These are phyloP conservation scores for Pogoniulus pusillus DNA, from an alignment of 2,797 vertebrate genomes.

Conservation along the genomic window DNA sequence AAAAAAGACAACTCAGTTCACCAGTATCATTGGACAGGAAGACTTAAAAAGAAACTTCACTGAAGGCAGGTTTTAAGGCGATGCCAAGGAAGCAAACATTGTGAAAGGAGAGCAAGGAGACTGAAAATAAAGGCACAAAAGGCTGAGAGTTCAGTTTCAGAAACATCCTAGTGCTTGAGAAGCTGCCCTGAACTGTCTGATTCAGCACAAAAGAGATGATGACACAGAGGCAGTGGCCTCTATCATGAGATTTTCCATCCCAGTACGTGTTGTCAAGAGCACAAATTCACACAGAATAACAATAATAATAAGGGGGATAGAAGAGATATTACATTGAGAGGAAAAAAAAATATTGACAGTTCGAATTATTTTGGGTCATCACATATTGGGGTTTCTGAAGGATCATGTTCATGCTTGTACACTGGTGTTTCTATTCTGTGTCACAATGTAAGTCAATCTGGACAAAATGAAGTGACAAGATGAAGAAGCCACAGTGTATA, in stretches of 20 bases:
- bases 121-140: background rate
- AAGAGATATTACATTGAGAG: background rate
- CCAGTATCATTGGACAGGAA: background rate
- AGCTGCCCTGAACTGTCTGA: background rate
- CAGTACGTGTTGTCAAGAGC: background rate
- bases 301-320: background rate
- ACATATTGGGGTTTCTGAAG: rapidly evolving
- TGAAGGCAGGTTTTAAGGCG: background rate
- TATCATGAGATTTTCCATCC: background rate
- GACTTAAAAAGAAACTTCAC: background rate
- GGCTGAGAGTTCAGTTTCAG: conserved; percentile 6
- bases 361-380: background rate
- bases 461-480: background rate
- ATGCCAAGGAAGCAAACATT: background rate
- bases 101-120: background rate
- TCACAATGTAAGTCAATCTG: background rate
- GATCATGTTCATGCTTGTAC: background rate
- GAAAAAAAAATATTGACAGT: background rate
- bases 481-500: background rate
- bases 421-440: rapidly evolving
- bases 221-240: background rate
- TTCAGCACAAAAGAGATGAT: background rate
- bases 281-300: background rate
- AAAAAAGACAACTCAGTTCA: background rate
- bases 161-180: background rate